phyloP scores from a whole-genome alignment of 2,113 vertebrate species.

The Oryzias celebensis region DNA sequence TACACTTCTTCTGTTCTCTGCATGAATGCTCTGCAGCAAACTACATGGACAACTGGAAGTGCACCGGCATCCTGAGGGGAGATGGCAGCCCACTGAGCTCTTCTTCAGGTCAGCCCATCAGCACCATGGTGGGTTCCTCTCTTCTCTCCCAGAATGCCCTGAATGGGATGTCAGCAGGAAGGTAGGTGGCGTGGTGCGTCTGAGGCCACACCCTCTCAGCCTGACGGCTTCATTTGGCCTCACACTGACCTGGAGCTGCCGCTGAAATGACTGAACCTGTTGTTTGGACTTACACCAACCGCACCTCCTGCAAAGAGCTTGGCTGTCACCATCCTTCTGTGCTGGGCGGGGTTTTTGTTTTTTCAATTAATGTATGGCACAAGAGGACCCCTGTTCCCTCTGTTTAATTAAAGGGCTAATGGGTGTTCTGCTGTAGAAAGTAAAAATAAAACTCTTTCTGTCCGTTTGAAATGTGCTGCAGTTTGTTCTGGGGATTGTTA shows the following conservation, averaged over 20 bases:
- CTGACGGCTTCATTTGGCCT: conserved; percentile 52
- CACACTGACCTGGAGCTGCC: conserved; percentile 61
- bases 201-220: conserved; percentile 54
- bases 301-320: conserved; percentile 68
- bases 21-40: conserved; percentile 80
- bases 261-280: conserved; percentile 38
- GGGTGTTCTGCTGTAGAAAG: conserved; percentile 23
- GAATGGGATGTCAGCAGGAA: conserved; percentile 88
- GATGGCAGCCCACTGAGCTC: conserved; percentile 93
- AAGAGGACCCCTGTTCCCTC: conserved; percentile 16
- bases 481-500: too few relatives aligned
- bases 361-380: conserved; percentile 27
- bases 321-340: conserved; percentile 58
- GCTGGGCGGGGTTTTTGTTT: conserved; percentile 19
- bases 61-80: conserved; percentile 94
- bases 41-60: conserved; percentile 99
- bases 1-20: neutral
- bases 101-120: conserved; percentile 85
- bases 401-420: conserved; percentile 24
- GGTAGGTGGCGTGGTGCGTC: conserved; percentile 80
- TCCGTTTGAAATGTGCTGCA: conserved; percentile 31
- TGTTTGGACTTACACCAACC: conserved; percentile 41
- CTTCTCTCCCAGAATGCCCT: conserved; percentile 84
- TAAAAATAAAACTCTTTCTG: conserved; percentile 52
- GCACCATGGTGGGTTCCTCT: conserved; percentile 80